Evolutionary conservation across 2,113 vertebrate species (phyloP), one percentile per base, ranked within the genome.

Genomic region (Megalops atlanticus): DNA sequence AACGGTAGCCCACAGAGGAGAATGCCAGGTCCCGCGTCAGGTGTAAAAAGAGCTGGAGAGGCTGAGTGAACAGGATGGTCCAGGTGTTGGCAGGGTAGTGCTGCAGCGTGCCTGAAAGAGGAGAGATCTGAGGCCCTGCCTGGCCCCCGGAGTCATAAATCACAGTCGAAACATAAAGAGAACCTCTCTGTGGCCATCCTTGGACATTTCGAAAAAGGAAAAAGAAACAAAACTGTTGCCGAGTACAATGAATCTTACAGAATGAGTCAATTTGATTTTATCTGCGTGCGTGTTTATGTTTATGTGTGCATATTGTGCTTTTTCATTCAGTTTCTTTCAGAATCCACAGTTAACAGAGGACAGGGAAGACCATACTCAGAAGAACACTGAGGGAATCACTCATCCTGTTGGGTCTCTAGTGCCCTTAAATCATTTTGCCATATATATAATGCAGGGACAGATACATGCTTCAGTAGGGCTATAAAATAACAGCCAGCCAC

Each of bases 401-500:
- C 47, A 79, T 84, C 74, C 82, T 85, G 81, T 81, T 77, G 54
- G 74, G 83, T 77, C 84, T 84, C 16, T 52, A 39, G 33, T 70
- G 76, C 47, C 74, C 73, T 83, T 82, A 82, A 85, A 87, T 85
- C 80, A 84, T 80, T 76, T 81, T 76, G 45, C 58, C 72, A 84
- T 71, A 80, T 81, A 81, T 40, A 27, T 69, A 78, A 73, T 68
- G 78, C 77, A 76, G 49, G 71, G 54, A 52, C 33, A 54, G 78
- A 87, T 84, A 84, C 81, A 83, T 72, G 64, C 39, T 74, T 71
- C 38, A 47, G 39, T 70, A 58, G 5, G 40, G 52, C 40, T 58
- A 82, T 87, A 85, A 87, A 87, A 85, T 77, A 80, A 81, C 86
- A 87, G 81, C 83, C 84, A 84, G 83, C 40, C 77, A 72, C 38